A percentile compares a stretch with the other conserved stretches of the same genome.
These are phyloP conservation scores for Tetramorium bicarinatum DNA, from an alignment of 2,888 invertebrate species.

Conservation along the genomic window DNA sequence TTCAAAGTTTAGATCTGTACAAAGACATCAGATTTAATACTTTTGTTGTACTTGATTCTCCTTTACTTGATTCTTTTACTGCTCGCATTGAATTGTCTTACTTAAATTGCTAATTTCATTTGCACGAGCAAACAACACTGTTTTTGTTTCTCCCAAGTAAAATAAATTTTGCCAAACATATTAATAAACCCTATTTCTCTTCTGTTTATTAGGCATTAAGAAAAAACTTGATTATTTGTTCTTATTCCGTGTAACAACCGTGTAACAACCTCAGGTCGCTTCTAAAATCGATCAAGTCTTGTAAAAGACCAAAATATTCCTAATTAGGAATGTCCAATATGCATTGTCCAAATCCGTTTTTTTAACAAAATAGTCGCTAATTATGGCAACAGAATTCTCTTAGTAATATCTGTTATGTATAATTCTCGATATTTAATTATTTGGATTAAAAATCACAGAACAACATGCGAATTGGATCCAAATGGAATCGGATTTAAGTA, in stretches of 20 bases:
- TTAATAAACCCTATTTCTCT: not conserved
- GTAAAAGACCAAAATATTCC: not conserved
- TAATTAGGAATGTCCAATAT: not conserved
- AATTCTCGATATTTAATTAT: slow-evolving; percentile 11
- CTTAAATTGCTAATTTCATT: not conserved
- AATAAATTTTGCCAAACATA: slow-evolving; percentile 24
- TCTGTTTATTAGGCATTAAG: slow-evolving; percentile 24
- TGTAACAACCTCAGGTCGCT: not conserved
- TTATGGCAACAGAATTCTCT: not conserved
- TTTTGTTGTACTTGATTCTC: not conserved
- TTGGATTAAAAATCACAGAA: not conserved
- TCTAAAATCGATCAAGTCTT: not conserved
- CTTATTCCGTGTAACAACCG: not conserved
- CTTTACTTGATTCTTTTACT: not conserved
- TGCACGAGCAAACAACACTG: not conserved
- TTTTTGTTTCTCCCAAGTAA: not conserved
- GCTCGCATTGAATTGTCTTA: not conserved
- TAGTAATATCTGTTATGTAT: not conserved
- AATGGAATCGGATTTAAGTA: slow-evolving; percentile 7
- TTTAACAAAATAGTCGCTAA: not conserved
- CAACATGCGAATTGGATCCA: not conserved
- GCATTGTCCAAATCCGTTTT: not conserved
- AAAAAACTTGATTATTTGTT: slow-evolving; percentile 2
- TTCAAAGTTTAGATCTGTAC: not conserved
- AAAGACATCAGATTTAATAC: not conserved